Conservation (phyloP, 2,113 vertebrate genomes). For the Vimba vimba region DNA sequence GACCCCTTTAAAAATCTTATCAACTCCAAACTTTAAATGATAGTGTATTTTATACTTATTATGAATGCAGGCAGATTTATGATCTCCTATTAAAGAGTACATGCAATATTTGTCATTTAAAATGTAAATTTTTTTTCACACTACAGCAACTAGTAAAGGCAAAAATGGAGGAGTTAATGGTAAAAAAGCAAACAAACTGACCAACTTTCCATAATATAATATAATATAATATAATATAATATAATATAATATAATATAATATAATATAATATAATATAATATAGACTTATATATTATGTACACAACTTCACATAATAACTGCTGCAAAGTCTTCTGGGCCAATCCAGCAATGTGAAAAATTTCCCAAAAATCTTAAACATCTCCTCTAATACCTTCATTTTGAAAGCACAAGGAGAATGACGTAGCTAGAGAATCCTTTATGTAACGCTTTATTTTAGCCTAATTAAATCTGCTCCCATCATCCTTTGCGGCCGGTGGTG, state of each 20-base stretch:
- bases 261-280: neutral
- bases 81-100: neutral
- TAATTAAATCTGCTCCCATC: conserved; percentile 21
- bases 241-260: neutral
- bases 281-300: neutral
- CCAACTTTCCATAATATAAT: too few species aligned
- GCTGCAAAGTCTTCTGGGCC: neutral
- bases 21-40: too few species aligned
- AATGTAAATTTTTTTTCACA: neutral
- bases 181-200: too few species aligned
- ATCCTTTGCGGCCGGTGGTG: conserved; percentile 12
- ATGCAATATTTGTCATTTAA: neutral
- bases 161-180: neutral
- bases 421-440: neutral
- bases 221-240: neutral
- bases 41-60: neutral
- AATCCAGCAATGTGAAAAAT: neutral
- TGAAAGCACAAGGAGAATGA: neutral
- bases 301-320: too few species aligned
- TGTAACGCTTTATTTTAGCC: conserved; percentile 21
- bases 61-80: neutral
- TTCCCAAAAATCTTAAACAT: neutral
- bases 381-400: neutral
- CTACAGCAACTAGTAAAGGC: neutral
- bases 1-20: too few species aligned